Evolutionary conservation across 1,140 invertebrate genomes (phyloP).

Genomic region (Lasaia peninsularis): DNA sequence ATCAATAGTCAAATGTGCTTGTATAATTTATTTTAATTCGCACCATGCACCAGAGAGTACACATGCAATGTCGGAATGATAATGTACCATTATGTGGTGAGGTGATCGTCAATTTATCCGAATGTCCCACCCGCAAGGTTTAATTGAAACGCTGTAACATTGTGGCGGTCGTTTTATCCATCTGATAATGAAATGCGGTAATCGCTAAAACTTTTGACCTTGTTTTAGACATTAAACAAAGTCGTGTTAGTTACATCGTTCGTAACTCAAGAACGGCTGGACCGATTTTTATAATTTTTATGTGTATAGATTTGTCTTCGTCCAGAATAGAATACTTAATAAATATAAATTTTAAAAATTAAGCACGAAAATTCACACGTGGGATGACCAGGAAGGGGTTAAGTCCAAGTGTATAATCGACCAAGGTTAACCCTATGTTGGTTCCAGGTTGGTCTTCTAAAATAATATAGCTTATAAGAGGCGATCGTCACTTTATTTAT

Average conservation of each 20-base stretch:
- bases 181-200: conserved; percentile 36
- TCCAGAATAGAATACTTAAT: no score
- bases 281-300: no score
- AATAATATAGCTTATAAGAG: no score
- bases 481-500: no score
- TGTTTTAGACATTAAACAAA: not conserved
- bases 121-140: conserved; percentile 26
- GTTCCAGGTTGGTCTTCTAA: no score
- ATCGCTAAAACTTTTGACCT: conserved; percentile 12
- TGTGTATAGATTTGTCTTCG: not conserved
- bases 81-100: conserved; percentile 20
- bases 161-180: conserved; percentile 29
- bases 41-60: conserved; percentile 2
- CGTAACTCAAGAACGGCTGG: no score
- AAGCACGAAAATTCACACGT: no score
- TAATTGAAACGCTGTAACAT: conserved; percentile 37
- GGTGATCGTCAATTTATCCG: conserved; percentile 29
- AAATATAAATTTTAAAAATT: no score
- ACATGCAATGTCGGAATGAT: not conserved
- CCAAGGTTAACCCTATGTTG: no score
- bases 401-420: no score
- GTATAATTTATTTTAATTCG: not conserved
- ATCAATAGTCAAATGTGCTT: not conserved
- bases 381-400: no score
- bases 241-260: no score